Conservation (phyloP, 2,797 vertebrate species). For the Zalophus californianus region DNA sequence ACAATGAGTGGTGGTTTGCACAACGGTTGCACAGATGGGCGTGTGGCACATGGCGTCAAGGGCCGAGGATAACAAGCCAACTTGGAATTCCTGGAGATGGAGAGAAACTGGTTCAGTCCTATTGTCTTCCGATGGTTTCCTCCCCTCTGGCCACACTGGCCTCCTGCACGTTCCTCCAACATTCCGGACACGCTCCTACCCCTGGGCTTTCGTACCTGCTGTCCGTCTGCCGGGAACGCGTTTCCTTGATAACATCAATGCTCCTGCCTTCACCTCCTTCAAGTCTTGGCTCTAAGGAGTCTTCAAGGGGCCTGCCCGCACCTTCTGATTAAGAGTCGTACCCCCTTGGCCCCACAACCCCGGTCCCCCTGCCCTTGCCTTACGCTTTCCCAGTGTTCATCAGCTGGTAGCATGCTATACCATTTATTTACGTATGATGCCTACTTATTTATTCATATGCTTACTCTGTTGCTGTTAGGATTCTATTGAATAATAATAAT, state of each 20-base stretch:
- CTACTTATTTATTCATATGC: background rate
- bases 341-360: background rate
- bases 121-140: background rate
- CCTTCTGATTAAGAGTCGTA: background rate
- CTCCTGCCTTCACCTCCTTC: background rate
- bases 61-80: background rate
- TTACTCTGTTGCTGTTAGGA: background rate
- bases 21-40: background rate
- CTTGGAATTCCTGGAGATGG: background rate
- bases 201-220: background rate
- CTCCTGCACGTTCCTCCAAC: background rate
- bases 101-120: background rate
- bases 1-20: background rate
- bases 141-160: background rate
- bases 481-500: background rate
- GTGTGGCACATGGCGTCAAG: background rate
- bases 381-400: rapidly evolving
- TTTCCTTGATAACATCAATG: background rate
- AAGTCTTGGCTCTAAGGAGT: background rate
- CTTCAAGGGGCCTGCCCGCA: background rate
- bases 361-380: rapidly evolving
- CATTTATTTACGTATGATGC: background rate
- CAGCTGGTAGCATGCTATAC: background rate
- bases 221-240: background rate
- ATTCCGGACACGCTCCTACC: background rate